Evolutionary conservation across 2,888 invertebrate genomes (phyloP), one percentile per base, ranked within the genome.

Genomic region (Poecilobothrus nobilitatus): DNA sequence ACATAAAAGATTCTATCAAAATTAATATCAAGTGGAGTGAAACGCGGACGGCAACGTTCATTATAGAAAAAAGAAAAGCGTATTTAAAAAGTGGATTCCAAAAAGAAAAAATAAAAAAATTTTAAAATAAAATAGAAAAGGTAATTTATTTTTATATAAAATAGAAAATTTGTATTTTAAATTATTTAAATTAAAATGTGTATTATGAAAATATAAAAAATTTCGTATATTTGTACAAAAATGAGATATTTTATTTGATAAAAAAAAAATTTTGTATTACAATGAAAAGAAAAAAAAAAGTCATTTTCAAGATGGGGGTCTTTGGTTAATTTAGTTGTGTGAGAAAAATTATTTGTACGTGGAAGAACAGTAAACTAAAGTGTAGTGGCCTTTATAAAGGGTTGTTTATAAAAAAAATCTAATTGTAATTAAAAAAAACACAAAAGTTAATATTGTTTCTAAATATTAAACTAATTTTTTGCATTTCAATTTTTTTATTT

Each of bases 31-130:
- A 53, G 15, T 53, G 53, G 15, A 53, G 53, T 53, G 53, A 53
- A 53, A 53, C 53, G 53, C 53, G 53, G n/a, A 53, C 53, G 53
- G 53, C 53, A 53, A 53, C 53, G 53, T 53, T 53, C 53, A 53
- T 53, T 53, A 53, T 53, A 18, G 53, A 53, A 53, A 53, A 53
- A 37, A 53, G 53, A 53, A 53, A 53, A 53, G 53, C 53, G 53
- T 53, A 53, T 53, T 53, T 53, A 12, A 41, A 41, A 41, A 53
- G 53, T 53, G 53, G 15, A n/a, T 53, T 18, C 53, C 53, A n/a
- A 53, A 53, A 53, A 53, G 41, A 41, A 27, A 37, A 10, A 37
- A 53, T 53, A 12, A n/a, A 12, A 53, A 53, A 53, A 53, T 18
- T 37, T 18, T 12, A 15, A 18, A 53, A 53, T 53, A 53, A 53